phyloP scores from a whole-genome alignment of 2,113 vertebrate species.

The Proteles cristata region DNA sequence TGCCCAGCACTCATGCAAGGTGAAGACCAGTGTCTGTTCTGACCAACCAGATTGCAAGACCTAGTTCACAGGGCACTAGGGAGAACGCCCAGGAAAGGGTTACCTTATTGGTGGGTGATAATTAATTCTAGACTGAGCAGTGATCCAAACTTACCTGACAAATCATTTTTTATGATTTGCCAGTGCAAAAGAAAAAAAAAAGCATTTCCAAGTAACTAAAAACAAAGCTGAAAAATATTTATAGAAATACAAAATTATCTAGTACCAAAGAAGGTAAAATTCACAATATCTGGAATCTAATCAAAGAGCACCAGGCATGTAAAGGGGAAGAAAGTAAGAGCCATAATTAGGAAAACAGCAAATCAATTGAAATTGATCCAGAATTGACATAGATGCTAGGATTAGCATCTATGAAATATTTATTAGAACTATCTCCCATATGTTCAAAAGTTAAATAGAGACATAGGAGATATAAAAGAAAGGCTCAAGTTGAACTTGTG shows the following conservation, averaged over 20 bases:
- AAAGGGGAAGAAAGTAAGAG: not conserved
- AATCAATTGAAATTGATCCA: not conserved
- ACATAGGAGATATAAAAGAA: not conserved
- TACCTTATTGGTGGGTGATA: not conserved
- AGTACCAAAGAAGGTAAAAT: not conserved
- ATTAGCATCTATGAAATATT: not conserved
- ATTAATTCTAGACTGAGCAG: not conserved
- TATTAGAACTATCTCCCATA: not conserved
- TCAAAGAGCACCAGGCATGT: not conserved
- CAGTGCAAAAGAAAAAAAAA: not conserved
- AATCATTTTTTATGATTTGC: not conserved
- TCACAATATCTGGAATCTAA: not conserved
- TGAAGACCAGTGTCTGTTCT: not conserved
- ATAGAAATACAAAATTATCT: not conserved
- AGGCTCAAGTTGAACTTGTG: not conserved
- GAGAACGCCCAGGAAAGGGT: not conserved
- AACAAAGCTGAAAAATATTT: not conserved
- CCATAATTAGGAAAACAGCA: not conserved
- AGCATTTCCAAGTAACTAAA: not conserved
- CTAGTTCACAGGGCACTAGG: not conserved
- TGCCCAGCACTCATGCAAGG: not conserved
- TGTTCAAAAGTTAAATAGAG: not conserved
- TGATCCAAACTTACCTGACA: not conserved
- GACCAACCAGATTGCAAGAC: not conserved
- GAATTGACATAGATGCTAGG: not conserved